A percentile compares a stretch with the other conserved stretches of the same genome.
Conservation (phyloP, 2,113 vertebrate genomes). For the Nycticebus coucang region DNA sequence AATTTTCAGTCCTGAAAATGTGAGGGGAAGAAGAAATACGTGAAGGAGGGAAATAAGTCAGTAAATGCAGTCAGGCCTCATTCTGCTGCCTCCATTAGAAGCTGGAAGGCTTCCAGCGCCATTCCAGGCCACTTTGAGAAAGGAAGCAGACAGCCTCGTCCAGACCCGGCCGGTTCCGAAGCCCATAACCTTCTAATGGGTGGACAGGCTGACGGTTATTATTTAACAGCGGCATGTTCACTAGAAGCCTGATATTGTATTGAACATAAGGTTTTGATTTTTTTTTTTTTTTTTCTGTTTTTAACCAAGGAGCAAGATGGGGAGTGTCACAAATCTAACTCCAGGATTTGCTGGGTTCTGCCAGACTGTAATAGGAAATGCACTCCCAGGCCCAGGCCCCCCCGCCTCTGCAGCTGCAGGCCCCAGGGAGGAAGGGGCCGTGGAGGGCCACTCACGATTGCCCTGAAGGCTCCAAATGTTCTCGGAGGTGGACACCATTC, state of each 20-base stretch:
- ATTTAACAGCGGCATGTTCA: not conserved
- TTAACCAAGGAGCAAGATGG: slow-evolving; percentile 48
- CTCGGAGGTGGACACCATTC: not conserved
- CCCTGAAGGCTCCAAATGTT: no score
- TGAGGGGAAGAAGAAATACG: slow-evolving; percentile 46
- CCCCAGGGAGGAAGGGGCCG: no score
- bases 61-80: not conserved
- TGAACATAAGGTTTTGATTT: slow-evolving; percentile 70
- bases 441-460: not conserved
- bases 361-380: not conserved
- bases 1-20: slow-evolving; percentile 68
- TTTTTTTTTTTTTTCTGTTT: not conserved
- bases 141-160: not conserved
- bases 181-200: not conserved
- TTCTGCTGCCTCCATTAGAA: not conserved
- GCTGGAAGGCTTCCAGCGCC: slow-evolving; percentile 37
- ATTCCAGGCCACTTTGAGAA: slow-evolving; percentile 29
- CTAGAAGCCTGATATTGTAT: not conserved
- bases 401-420: not conserved
- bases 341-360: slow-evolving; percentile 7
- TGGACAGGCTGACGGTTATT: not conserved
- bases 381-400: rapidly evolving
- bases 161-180: not conserved
- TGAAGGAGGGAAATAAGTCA: slow-evolving; percentile 2
- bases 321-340: slow-evolving; percentile 24